Evolutionary conservation across 2,888 invertebrate genomes (phyloP).

Genomic region (Philereme vetulata): DNA sequence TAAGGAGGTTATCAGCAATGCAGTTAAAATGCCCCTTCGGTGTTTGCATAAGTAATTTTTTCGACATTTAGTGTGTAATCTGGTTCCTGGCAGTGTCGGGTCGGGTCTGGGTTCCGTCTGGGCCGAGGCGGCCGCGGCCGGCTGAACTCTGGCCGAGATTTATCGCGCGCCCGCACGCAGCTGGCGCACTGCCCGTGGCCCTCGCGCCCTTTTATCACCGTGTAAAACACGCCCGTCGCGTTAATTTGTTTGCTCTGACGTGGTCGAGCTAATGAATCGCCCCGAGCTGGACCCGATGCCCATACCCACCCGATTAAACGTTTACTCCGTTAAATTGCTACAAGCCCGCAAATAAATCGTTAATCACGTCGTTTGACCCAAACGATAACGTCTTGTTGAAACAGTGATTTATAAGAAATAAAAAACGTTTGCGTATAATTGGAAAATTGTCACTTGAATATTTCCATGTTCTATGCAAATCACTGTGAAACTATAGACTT

Average conservation of each 20-base stretch:
- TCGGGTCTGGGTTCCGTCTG: constrained; percentile 23
- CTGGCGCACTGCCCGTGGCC: constrained; percentile 67
- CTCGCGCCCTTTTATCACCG: constrained; percentile 79
- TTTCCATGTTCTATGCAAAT: constrained; percentile 15
- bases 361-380: constrained; percentile 64
- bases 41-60: constrained; percentile 26
- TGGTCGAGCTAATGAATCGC: constrained; percentile 81
- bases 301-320: constrained; percentile 65
- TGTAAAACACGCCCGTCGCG: constrained; percentile 77
- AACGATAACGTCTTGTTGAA: constrained; percentile 47
- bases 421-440: constrained; percentile 14
- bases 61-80: constrained; percentile 24
- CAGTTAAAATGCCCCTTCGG: constrained; percentile 21
- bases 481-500: constrained; percentile 3
- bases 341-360: constrained; percentile 72
- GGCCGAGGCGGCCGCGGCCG: constrained; percentile 16
- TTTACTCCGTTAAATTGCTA: constrained; percentile 75
- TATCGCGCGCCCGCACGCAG: constrained; percentile 73
- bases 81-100: constrained; percentile 24
- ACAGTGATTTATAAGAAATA: constrained; percentile 39
- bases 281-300: constrained; percentile 67
- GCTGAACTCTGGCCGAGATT: constrained; percentile 59
- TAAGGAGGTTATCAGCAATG: constrained; percentile 20
- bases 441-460: constrained; percentile 7
- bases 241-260: constrained; percentile 83